Evolutionary conservation across 2,113 vertebrate genomes (phyloP).

Genomic region (Mormyrus lacerda): DNA sequence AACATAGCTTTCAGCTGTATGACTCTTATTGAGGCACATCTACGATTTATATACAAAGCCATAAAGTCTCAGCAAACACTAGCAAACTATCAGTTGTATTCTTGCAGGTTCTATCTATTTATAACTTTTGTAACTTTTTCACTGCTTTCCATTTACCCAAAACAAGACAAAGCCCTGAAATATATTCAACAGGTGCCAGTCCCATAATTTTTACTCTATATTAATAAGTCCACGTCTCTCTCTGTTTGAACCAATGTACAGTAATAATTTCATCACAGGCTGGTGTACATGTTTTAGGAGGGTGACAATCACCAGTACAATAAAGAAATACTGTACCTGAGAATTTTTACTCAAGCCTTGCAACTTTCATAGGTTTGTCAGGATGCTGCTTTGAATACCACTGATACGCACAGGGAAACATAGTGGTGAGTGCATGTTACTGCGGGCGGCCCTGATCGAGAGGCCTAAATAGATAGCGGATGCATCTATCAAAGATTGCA

Average conservation of each 20-base stretch:
- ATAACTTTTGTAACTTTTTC: not conserved
- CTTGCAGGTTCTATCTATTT: not conserved
- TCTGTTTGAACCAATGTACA: not conserved
- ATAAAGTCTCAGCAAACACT: not conserved
- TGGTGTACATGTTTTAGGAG: not conserved
- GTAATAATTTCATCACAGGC: not conserved
- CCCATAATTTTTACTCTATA: not conserved
- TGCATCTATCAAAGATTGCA: constrained; percentile 1
- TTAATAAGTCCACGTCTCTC: not conserved
- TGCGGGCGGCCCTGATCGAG: not conserved
- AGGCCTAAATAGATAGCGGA: not conserved
- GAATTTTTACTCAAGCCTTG: not conserved
- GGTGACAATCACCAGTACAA: not conserved
- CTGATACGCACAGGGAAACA: not conserved
- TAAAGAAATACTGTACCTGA: not conserved
- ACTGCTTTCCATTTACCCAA: not conserved
- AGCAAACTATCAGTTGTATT: not conserved
- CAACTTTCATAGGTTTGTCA: not conserved
- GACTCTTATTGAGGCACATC: not conserved
- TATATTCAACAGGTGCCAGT: not conserved
- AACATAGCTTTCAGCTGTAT: not conserved
- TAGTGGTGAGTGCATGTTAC: constrained; percentile 6
- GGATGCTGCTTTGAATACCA: not conserved
- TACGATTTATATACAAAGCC: not conserved
- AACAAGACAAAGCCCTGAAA: not conserved